phyloP scores from a whole-genome alignment of 2,113 vertebrate species.

The Eupsittula cactorum region DNA sequence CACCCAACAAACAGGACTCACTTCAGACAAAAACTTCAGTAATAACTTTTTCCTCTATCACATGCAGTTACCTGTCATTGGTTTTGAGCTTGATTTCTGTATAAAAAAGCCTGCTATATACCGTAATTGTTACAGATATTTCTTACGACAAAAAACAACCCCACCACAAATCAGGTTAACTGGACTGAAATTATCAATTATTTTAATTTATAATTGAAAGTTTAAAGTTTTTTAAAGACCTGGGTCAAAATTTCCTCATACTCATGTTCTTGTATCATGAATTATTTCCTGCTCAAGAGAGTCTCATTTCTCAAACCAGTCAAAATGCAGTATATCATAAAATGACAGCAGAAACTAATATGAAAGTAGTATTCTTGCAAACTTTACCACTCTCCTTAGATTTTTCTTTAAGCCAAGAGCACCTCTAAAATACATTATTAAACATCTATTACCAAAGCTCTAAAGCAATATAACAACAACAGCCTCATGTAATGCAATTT shows the following conservation, averaged over 20 bases:
- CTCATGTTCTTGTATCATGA: not conserved
- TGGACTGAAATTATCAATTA: not conserved
- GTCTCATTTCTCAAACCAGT: not conserved
- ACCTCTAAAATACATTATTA: not conserved
- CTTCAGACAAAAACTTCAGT: not conserved
- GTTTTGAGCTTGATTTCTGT: not conserved
- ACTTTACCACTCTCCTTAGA: not conserved
- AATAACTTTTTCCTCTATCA: not conserved
- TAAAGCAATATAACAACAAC: not conserved
- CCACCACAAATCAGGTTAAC: not conserved
- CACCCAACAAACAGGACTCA: not conserved
- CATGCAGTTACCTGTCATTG: not conserved
- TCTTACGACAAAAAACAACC: accelerated
- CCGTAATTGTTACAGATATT: not conserved
- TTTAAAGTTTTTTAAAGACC: not conserved
- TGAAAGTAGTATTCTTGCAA: not conserved
- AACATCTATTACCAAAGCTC: not conserved
- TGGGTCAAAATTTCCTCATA: not conserved
- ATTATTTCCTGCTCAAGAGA: not conserved
- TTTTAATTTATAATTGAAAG: not conserved
- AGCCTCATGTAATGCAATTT: not conserved
- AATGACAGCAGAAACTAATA: not conserved
- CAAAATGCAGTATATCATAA: not conserved
- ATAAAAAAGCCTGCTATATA: not conserved
- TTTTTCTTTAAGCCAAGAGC: not conserved